These are phyloP conservation scores for Ceyx melanurus DNA, from an alignment of 2,113 vertebrate species.

Conservation along the genomic window DNA sequence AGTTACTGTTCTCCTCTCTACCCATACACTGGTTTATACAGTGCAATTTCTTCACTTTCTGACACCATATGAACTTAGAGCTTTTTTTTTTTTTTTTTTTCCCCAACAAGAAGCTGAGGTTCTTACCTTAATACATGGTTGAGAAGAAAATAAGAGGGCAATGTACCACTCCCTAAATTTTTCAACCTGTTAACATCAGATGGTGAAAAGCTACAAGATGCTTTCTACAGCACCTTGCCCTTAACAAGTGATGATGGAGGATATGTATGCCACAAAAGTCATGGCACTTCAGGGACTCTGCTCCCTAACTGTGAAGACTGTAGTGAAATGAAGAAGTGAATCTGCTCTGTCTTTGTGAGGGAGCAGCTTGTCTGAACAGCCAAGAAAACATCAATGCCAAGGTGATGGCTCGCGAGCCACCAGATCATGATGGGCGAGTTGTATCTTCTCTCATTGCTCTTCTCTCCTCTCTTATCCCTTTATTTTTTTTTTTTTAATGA, in stretches of 20 bases:
- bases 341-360: background rate
- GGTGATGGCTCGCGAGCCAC: background rate
- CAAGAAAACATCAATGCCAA: background rate
- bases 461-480: background rate
- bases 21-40: background rate
- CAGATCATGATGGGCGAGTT: background rate
- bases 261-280: background rate
- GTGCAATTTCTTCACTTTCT: background rate
- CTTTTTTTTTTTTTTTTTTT: background rate
- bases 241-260: background rate
- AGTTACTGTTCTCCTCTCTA: background rate
- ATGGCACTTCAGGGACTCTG: background rate
- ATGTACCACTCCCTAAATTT: background rate
- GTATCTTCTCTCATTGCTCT: background rate
- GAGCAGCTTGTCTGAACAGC: background rate
- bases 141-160: background rate
- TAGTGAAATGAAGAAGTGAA: background rate
- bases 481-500: background rate
- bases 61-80: background rate
- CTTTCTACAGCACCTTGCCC: background rate
- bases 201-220: background rate
- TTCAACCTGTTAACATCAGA: background rate
- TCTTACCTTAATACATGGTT: background rate
- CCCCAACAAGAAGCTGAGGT: background rate
- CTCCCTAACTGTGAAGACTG: background rate